Conservation (phyloP, 2,797 vertebrate species). For the Poeciliopsis turneri region DNA sequence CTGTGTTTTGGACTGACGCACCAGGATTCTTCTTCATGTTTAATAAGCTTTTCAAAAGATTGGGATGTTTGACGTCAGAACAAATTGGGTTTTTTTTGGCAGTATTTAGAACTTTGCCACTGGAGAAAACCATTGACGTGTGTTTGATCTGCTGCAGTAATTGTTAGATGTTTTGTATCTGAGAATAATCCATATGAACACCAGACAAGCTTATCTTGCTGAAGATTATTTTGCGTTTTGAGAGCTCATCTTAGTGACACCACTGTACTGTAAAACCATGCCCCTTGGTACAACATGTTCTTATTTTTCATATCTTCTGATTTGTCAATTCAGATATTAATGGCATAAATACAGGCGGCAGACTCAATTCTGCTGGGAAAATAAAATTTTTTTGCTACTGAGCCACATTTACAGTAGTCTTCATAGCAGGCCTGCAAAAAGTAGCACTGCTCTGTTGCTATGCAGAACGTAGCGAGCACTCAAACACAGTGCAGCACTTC, state of each 20-base stretch:
- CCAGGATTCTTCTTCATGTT: background rate
- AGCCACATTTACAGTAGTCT: slow-evolving; percentile 11
- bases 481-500: slow-evolving; percentile 67
- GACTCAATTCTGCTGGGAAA: background rate
- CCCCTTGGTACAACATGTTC: background rate
- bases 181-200: too few relatives aligned
- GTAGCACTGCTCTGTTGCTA: slow-evolving; percentile 71
- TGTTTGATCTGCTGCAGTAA: background rate
- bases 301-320: background rate
- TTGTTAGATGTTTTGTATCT: background rate
- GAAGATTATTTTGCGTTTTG: background rate
- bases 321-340: background rate
- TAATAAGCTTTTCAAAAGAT: background rate
- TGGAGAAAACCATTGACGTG: background rate
- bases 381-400: background rate
- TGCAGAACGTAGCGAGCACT: slow-evolving; percentile 67
- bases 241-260: background rate
- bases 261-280: background rate
- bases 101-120: background rate
- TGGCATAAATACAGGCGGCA: background rate
- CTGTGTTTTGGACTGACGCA: background rate
- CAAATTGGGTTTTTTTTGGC: background rate
- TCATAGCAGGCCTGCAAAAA: slow-evolving; percentile 36
- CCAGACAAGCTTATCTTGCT: background rate
- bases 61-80: background rate